Evolutionary conservation across 1,140 invertebrate species (phyloP).

Genomic region (Drosophila melanica): DNA sequence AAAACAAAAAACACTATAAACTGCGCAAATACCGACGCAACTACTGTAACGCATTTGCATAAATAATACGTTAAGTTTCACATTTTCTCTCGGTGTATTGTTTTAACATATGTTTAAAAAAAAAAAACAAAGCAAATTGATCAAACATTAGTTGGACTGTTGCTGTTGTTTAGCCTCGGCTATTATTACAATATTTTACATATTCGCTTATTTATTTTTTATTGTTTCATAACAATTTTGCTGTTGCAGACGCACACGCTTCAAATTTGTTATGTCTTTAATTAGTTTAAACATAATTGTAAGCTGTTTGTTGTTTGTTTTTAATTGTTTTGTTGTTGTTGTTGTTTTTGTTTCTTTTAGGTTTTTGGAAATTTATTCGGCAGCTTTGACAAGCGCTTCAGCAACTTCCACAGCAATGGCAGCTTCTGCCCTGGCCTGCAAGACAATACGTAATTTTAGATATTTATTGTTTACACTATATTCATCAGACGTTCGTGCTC

Average conservation of each 20-base stretch:
- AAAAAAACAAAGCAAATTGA: slow-evolving; percentile 23
- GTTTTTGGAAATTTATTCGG: slow-evolving; percentile 86
- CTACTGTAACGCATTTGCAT: slow-evolving; percentile 34
- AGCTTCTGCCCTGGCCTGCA: slow-evolving; percentile 94
- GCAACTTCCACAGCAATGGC: slow-evolving; percentile 97
- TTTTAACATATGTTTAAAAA: slow-evolving; percentile 33
- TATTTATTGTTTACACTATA: background rate
- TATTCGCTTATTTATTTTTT: slow-evolving; percentile 57
- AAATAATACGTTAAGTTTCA: slow-evolving; percentile 38
- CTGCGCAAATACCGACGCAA: slow-evolving; percentile 2
- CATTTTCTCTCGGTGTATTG: slow-evolving; percentile 33
- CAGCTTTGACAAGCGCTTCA: slow-evolving; percentile 95
- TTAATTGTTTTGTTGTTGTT: slow-evolving; percentile 35
- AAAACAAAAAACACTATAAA: slow-evolving; percentile 23
- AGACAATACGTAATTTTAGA: background rate
- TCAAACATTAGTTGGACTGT: slow-evolving; percentile 8
- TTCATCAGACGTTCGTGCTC: slow-evolving; percentile 28
- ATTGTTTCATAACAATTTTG: slow-evolving; percentile 76
- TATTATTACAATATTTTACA: slow-evolving; percentile 61
- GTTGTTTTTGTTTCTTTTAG: slow-evolving; percentile 26
- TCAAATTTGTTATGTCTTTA: slow-evolving; percentile 61
- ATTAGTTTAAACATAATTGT: slow-evolving; percentile 68
- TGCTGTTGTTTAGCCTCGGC: slow-evolving; percentile 32
- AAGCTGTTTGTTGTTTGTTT: slow-evolving; percentile 42
- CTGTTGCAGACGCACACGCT: slow-evolving; percentile 19